Base-by-base conservation (phyloP, 2,797 vertebrate species). In the Pangasius macronema region DNA sequence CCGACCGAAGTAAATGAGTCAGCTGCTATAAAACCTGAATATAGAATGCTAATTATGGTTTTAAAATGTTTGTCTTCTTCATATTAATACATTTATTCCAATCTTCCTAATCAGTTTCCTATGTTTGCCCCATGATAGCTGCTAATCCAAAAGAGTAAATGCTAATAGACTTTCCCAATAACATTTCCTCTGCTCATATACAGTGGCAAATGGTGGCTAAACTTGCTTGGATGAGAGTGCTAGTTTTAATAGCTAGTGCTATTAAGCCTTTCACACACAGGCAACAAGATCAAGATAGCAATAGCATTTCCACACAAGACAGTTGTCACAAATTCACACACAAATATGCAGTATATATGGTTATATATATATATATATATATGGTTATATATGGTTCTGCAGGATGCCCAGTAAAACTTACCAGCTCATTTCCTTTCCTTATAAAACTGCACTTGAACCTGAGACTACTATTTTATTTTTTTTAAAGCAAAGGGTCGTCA, bases 1-100 rank as follows among this genome's bases (percentile, higher is more conserved):
- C 42, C 68, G 83, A 87, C 88, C 72, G 82, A 91, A 91, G 90
- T 63, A 87, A 92, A 94, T 93, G 91, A 93, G 90, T 94, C 89
- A 93, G 91, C 89, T 87, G 63, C 63, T 85, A 42, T 67, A 81
- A 80, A 53, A 89, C 85, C 80, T 87, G 87, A 85, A 88, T 61
- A 20, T 82, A 70, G 42, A 36, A 80, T 2, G 13, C 14, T 65
- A 30, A 61, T 83, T 53, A 68, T 24, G 18, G n/a, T 24, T 57
- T 53, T 68, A 49, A 30, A 83, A 51, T 14, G 13, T 49, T 24
- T 65, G 14, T 33, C 33, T 67, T 65, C n/a, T 82, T 65, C 9
- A 30, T 30, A 67, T 83, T 49, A 83, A 68, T 33, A n/a, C 9
- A 33, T 68, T 33, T 33, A 68, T 33, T 22, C 9, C 10, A 33